Conservation (phyloP, 2,113 vertebrate genomes). For the Vulpes ferrilata region DNA sequence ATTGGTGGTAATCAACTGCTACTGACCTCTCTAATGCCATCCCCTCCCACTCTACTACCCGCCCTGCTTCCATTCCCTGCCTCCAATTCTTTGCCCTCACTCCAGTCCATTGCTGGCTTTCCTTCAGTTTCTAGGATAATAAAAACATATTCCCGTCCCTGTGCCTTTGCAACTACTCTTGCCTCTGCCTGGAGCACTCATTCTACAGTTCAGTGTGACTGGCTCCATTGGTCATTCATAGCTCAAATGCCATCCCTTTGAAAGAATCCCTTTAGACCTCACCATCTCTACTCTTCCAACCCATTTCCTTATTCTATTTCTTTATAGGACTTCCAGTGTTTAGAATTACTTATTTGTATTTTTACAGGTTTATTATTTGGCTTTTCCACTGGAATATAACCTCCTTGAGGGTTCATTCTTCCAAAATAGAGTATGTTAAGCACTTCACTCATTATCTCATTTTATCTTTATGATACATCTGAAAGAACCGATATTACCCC, state of each 20-base stretch:
- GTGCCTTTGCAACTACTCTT: neutral
- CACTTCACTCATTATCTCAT: neutral
- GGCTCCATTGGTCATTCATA: neutral
- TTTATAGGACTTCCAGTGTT: neutral
- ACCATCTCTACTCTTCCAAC: neutral
- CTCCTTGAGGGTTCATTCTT: neutral
- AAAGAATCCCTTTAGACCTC: neutral
- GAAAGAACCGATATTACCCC: neutral
- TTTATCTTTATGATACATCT: neutral
- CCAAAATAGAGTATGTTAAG: neutral
- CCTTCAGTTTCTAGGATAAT: neutral
- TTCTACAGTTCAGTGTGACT: neutral
- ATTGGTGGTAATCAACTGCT: neutral
- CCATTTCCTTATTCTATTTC: neutral
- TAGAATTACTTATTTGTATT: slow-evolving; percentile 10
- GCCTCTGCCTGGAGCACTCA: neutral
- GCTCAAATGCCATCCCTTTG: neutral
- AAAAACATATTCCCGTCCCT: neutral
- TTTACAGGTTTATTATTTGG: neutral
- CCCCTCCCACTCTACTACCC: no score
- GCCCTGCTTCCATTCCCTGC: no score
- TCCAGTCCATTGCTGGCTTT: neutral
- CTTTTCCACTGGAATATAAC: neutral
- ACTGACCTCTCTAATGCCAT: neutral
- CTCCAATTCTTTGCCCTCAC: neutral